phyloP scores from a whole-genome alignment of 2,888 invertebrate genomes.

The Dromius quadrimaculatus region DNA sequence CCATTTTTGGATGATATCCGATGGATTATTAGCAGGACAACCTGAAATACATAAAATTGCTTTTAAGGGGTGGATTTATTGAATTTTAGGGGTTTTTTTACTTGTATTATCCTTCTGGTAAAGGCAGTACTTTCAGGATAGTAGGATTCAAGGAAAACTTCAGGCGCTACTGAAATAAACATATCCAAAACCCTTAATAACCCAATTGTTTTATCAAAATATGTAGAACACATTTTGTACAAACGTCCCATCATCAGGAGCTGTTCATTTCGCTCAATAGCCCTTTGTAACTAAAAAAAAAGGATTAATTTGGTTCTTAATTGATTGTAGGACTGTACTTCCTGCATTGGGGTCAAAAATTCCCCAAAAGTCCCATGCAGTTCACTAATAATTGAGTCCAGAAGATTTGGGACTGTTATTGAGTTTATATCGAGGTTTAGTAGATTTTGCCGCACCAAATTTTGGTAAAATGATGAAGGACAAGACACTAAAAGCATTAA shows the following conservation, averaged over 20 bases:
- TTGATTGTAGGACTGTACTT: conserved; percentile 67
- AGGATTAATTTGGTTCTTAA: conserved; percentile 63
- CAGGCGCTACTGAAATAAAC: conserved; percentile 76
- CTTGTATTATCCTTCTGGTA: conserved; percentile 77
- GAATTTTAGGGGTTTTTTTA: conserved; percentile 59
- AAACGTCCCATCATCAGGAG: conserved; percentile 41
- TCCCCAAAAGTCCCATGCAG: conserved; percentile 92
- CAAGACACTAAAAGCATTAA: conserved; percentile 71
- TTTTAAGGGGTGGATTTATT: neutral
- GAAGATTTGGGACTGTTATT: conserved; percentile 70
- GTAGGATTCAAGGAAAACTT: conserved; percentile 74
- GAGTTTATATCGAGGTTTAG: conserved; percentile 57
- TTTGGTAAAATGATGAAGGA: conserved; percentile 76
- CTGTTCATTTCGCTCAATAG: conserved; percentile 44
- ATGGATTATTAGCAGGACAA: conserved; percentile 43
- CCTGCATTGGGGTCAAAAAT: conserved; percentile 86
- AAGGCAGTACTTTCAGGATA: conserved; percentile 79
- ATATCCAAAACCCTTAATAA: conserved; percentile 64
- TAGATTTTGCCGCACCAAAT: conserved; percentile 74
- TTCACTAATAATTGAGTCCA: conserved; percentile 84
- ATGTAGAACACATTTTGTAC: conserved; percentile 46
- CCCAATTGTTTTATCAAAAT: conserved; percentile 45
- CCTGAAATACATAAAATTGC: conserved; percentile 16
- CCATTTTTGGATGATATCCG: conserved; percentile 47
- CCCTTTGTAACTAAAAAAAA: conserved; percentile 69